Evolutionary conservation across 2,113 vertebrate species (phyloP), one percentile per base, ranked within the genome.

Genomic region (Coptodon rendalli): DNA sequence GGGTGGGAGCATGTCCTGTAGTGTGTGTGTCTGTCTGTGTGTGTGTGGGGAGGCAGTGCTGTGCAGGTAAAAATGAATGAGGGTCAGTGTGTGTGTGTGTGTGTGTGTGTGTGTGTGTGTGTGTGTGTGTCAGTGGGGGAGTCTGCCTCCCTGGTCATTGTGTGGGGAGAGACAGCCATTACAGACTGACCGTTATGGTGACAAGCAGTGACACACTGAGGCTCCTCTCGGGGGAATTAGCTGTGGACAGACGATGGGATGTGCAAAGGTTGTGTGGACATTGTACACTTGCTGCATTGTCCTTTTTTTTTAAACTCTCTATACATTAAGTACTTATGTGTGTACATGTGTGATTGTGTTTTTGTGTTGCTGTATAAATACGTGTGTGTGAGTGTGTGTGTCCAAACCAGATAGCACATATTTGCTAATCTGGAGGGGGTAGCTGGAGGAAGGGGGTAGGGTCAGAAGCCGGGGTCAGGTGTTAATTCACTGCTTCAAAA

Each of bases 401-500:
- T 91, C 73, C 66, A 80, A 66, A 84, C 89, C 52, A 89, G 94
- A 93, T 90, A 91, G 86, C 87, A 91, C 87, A 89, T 88, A 90
- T 94, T 95, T 94, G 94, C 93, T 95, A 94, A 95, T 95, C 89
- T 94, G 84, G 80, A 87, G 86, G 89, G 88, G 92, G 89, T 80
- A 82, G 90, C 45, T 78, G 54, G 84, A 92, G 86, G 84, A 85
- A 90, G 83, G 87, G 87, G 91, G 87, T 84, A 11, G 92, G 94
- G 95, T 96, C 95, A 95, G 86, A 88, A 89, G 82, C 91, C 6
- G 53, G 85, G 95, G 95, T 95, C 93, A 93, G 91, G 91, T 95
- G 94, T 95, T 96, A 95, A 95, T 96, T 95, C 92, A 94, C 90
- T 94, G 89, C 92, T 91, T 90, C 89, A 86, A 89, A 66, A 92